Evolutionary conservation across 2,888 invertebrate genomes (phyloP), one percentile per base, ranked within the genome.

Genomic region (Xestobium rufovillosum): DNA sequence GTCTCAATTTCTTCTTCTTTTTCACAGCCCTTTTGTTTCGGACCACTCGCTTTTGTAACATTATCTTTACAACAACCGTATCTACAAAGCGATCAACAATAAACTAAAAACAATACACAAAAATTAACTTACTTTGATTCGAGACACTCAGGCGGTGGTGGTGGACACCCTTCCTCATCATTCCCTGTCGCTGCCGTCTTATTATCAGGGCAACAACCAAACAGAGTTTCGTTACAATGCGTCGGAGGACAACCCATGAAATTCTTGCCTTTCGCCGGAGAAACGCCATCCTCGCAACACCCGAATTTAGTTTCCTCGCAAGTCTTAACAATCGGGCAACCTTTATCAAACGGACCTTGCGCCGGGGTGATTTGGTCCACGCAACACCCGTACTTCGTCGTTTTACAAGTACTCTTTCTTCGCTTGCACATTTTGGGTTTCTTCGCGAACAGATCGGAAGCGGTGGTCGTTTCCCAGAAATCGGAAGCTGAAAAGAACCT

Each of bases 11-110:
- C 32, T 39, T 43, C 49, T 37, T 61, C 62, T 43, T 63, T 52
- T 28, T 60, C 52, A 13, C 61, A 63, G n/a, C 59, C 60, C 44
- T 60, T 52, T 26, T 49, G 43, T 14, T 58, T 50, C 29, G 52
- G 59, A 44, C 40, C 59, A 38, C 49, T 51, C 29, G 91, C 90
- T 17, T 72, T 60, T 0, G 82, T 83, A 39, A 71, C 72, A 31
- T 78, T 80, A 61, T 92, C 88, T 4, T 81, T 78, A 55, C 94
- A 94, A 58, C 94, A 94, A 3, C 91, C 91, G 56, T 77, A 89
- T 49, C 72, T 64, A 15, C 74, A 70, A 3, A 19, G 23, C 6
- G n/a, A 19, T 8, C 23, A n/a, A 19, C 6, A 8, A 8, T 19
- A 19, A 19, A 19, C 6, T 19, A n/a, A 19, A 6, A 8, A n/a